These are phyloP conservation scores for Meghimatium bilineatum DNA, from an alignment of 2,888 invertebrate species.

Conservation along the genomic window DNA sequence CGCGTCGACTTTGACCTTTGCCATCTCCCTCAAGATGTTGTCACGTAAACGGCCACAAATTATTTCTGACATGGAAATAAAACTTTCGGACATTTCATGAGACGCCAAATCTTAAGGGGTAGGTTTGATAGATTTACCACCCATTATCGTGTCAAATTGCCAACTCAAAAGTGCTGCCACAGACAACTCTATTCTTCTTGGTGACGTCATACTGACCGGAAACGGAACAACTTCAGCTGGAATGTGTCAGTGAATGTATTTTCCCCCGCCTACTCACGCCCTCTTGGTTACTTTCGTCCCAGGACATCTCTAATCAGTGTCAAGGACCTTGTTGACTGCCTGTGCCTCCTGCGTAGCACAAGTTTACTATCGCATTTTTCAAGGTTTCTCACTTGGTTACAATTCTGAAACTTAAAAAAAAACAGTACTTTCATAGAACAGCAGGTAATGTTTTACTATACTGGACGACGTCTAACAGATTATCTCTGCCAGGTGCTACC, in stretches of 20 bases:
- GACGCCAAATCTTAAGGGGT: neutral
- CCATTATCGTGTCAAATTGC: constrained; percentile 28
- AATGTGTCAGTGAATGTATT: constrained; percentile 5
- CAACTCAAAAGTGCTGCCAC: neutral
- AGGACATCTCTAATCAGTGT: constrained; percentile 23
- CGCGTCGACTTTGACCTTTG: neutral
- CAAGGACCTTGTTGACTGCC: constrained; percentile 29
- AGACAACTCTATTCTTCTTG: neutral
- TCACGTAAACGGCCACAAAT: neutral
- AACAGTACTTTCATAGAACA: no score
- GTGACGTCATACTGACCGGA: constrained; percentile 17
- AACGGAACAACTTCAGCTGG: neutral
- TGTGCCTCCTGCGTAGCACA: neutral
- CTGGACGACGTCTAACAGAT: no score
- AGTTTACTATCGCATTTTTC: neutral
- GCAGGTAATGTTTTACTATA: no score
- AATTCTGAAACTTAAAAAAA: no score
- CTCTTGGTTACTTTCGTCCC: neutral
- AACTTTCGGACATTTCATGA: neutral
- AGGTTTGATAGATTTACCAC: neutral
- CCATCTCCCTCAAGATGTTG: neutral
- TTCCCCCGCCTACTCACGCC: neutral
- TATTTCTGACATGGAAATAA: neutral
- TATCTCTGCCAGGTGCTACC: no score
- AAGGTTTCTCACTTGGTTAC: constrained; percentile 1